Conservation (phyloP, 2,797 vertebrate genomes). For the Bradypodion ventrale region DNA sequence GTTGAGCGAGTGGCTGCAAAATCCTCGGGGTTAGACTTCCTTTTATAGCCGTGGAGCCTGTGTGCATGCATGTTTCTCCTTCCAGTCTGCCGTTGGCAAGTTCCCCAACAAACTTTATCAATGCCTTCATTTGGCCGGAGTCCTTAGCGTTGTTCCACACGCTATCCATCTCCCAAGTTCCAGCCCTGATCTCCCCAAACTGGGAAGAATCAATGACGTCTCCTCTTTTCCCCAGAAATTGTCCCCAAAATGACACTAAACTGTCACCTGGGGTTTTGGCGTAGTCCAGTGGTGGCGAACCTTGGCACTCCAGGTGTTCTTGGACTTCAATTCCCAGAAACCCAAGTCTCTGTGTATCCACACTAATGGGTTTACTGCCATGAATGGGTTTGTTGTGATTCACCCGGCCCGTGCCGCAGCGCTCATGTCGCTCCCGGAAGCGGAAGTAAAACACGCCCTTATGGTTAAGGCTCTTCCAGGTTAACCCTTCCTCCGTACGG, state of each 20-base stretch:
- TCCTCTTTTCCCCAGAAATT: not conserved
- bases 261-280: not conserved
- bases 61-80: not conserved
- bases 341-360: too few relatives aligned
- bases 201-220: not conserved
- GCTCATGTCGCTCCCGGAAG: too few relatives aligned
- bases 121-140: not conserved
- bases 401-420: too few relatives aligned
- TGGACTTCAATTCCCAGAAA: too few relatives aligned
- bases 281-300: too few relatives aligned
- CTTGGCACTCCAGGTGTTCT: too few relatives aligned
- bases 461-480: too few relatives aligned
- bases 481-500: too few relatives aligned
- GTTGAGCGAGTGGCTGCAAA: conserved; percentile 47
- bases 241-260: not conserved
- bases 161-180: not conserved
- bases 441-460: too few relatives aligned
- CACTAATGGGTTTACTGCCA: too few relatives aligned
- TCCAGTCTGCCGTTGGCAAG: not conserved
- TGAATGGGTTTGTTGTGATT: too few relatives aligned
- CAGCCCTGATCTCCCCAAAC: not conserved
- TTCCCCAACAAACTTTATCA: conserved; percentile 34
- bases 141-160: not conserved
- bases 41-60: conserved; percentile 72
- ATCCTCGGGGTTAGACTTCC: conserved; percentile 51